Base-by-base conservation (phyloP, 2,797 vertebrate species). In the Scomberomorus guttatus region DNA sequence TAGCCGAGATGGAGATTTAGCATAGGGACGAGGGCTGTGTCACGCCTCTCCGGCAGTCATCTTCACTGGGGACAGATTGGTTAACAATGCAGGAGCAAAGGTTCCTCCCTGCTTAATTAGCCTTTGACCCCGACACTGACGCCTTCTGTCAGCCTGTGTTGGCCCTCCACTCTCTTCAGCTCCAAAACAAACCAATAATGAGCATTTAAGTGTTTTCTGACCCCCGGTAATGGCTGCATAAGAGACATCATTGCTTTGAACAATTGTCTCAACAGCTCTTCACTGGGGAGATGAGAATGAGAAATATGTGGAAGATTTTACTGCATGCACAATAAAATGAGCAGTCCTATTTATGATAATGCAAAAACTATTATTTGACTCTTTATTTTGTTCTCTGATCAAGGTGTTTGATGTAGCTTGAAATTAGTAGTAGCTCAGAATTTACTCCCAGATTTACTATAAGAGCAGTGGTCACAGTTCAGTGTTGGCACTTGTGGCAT, bases 81-180 rank as follows among this genome's bases (percentile, higher is more conserved):
- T 94, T 95, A 96, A 96, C 95, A 95, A 94, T 94, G 85, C 88
- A 42, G 90, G 93, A 89, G 91, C 93, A 92, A 88, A 94, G 92
- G 94, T 88, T 92, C 87, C 88, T 93, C 92, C 90, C 84, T 93
- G 92, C 95, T 95, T 95, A 95, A 96, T 96, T 96, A 96, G 94
- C 96, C 95, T 96, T 92, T 96, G 95, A 95, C 96, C 95, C 87
- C 81, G 34, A 82, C 83, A 77, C 86, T 84, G 89, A 94, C 87
- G 93, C 91, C 92, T 93, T 91, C 92, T 94, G 93, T 94, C 93
- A 94, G 82, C 82, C 83, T 25, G 65, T 29, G 55, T 75, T 58
- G 80, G 79, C 68, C 81, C 81, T 63, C 61, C 34, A 22, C 82
- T 83, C 75, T 54, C 73, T 75, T 71, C 73, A 69, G 42, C 87